A percentile compares a stretch with the other conserved stretches of the same genome.
Evolutionary conservation across 2,113 vertebrate species (phyloP).

Genomic region (Laterallus jamaicensis): DNA sequence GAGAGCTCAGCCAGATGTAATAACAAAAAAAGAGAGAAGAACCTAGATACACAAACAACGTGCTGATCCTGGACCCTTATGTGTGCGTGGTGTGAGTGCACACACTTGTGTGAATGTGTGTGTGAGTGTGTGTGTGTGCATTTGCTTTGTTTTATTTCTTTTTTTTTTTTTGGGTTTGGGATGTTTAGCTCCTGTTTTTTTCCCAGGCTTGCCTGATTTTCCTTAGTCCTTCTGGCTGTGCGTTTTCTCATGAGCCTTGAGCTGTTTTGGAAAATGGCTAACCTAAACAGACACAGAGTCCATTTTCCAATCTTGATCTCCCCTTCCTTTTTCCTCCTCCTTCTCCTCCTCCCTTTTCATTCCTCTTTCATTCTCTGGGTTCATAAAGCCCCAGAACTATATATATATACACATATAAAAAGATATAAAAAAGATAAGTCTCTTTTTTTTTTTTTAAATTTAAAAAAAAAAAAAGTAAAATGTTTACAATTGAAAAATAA

Average conservation of each 20-base stretch:
- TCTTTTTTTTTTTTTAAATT: conserved; percentile 4
- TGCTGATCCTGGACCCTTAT: conserved; percentile 52
- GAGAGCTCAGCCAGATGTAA: not conserved
- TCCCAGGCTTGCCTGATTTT: conserved; percentile 66
- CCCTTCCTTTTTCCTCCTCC: conserved; percentile 43
- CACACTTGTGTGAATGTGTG: conserved; percentile 62
- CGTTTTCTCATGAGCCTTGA: conserved; percentile 63
- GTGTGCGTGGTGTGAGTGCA: conserved; percentile 60
- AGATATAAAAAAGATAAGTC: conserved; percentile 17
- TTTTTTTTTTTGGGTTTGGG: conserved; percentile 34
- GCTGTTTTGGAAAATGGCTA: conserved; percentile 61
- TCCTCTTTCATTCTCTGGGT: conserved; percentile 61
- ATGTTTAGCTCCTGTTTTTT: conserved; percentile 62
- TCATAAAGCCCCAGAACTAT: conserved; percentile 60
- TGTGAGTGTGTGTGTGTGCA: conserved; percentile 4
- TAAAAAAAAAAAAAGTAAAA: not conserved
- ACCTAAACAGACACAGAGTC: conserved; percentile 52
- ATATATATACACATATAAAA: not conserved
- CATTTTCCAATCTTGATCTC: conserved; percentile 61
- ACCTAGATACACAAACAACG: conserved; percentile 21
- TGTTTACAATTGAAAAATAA: conserved; percentile 60
- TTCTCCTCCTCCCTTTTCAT: conserved; percentile 52
- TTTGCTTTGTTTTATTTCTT: conserved; percentile 58
- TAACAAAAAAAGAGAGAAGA: not conserved
- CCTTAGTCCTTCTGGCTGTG: conserved; percentile 64